Percentiles rank a stretch among this genome's conserved stretches.
phyloP scores from a whole-genome alignment of 2,888 invertebrate genomes.

The Hypomecis atomaria region DNA sequence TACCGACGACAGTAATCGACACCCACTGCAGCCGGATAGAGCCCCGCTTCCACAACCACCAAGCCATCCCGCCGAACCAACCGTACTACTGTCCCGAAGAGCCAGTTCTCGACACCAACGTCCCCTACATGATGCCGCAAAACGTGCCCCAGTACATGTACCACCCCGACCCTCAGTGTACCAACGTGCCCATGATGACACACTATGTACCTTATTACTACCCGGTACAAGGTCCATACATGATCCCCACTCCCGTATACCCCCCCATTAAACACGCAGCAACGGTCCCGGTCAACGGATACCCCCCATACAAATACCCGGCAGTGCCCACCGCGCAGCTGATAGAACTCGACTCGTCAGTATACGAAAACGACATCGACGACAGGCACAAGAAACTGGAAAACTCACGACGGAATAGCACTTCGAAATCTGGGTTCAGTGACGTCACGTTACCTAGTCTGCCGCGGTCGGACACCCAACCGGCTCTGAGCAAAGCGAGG shows the following conservation, averaged over 20 bases:
- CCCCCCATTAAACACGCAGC: conserved; percentile 77
- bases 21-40: conserved; percentile 53
- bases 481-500: conserved; percentile 79
- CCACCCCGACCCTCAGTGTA: conserved; percentile 50
- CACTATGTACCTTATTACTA: conserved; percentile 78
- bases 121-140: conserved; percentile 39
- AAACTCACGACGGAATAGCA: conserved; percentile 67
- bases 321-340: conserved; percentile 87
- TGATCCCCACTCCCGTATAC: conserved; percentile 77
- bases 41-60: conserved; percentile 51
- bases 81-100: conserved; percentile 48
- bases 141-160: conserved; percentile 58
- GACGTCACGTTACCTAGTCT: conserved; percentile 74
- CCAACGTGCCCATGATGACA: conserved; percentile 65
- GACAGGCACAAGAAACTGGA: conserved; percentile 63
- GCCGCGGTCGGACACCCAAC: conserved; percentile 79
- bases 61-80: conserved; percentile 28
- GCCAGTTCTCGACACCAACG: conserved; percentile 12
- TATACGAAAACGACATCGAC: conserved; percentile 66
- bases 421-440: conserved; percentile 73
- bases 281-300: conserved; percentile 78
- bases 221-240: conserved; percentile 76
- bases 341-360: conserved; percentile 86
- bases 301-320: conserved; percentile 75
- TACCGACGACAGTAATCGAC: conserved; percentile 58